phyloP scores from a whole-genome alignment of 2,888 invertebrate genomes.

The Campoletis raptor region DNA sequence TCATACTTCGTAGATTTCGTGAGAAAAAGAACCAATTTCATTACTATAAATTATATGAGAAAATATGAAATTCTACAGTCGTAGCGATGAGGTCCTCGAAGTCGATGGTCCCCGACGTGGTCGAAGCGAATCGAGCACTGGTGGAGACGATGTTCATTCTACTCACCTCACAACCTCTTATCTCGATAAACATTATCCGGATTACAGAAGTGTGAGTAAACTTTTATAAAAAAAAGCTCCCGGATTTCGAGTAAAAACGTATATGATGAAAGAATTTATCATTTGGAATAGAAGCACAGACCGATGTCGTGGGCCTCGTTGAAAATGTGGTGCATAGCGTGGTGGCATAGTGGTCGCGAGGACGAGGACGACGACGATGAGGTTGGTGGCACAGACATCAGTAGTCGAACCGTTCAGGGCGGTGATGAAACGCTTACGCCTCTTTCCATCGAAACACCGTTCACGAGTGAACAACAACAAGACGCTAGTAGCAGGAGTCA shows the following conservation, averaged over 20 bases:
- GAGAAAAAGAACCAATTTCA: not conserved
- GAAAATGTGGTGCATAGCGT: slow-evolving; percentile 92
- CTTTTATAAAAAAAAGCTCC: not conserved
- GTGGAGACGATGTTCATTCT: slow-evolving; percentile 82
- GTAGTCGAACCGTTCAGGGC: slow-evolving; percentile 87
- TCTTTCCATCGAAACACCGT: slow-evolving; percentile 94
- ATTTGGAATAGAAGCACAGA: slow-evolving; percentile 82
- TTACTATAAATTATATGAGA: slow-evolving; percentile 36
- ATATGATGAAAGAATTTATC: slow-evolving; percentile 38
- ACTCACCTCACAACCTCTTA: slow-evolving; percentile 86
- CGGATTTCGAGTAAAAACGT: not conserved
- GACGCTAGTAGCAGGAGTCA: slow-evolving; percentile 83
- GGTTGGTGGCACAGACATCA: slow-evolving; percentile 88
- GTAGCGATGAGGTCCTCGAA: slow-evolving; percentile 92
- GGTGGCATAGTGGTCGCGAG: slow-evolving; percentile 93
- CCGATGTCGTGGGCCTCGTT: slow-evolving; percentile 87
- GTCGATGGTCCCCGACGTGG: slow-evolving; percentile 90
- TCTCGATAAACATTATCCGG: slow-evolving; percentile 83
- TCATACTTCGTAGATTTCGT: not conserved
- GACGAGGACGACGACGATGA: slow-evolving; percentile 92
- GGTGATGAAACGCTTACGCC: slow-evolving; percentile 89
- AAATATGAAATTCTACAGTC: slow-evolving; percentile 81
- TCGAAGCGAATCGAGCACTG: slow-evolving; percentile 91
- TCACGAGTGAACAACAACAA: slow-evolving; percentile 89
- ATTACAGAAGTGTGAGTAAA: slow-evolving; percentile 80